A percentile compares a stretch with the other conserved stretches of the same genome.
Evolutionary conservation across 2,113 vertebrate species (phyloP).

Genomic region (Nicator chloris): DNA sequence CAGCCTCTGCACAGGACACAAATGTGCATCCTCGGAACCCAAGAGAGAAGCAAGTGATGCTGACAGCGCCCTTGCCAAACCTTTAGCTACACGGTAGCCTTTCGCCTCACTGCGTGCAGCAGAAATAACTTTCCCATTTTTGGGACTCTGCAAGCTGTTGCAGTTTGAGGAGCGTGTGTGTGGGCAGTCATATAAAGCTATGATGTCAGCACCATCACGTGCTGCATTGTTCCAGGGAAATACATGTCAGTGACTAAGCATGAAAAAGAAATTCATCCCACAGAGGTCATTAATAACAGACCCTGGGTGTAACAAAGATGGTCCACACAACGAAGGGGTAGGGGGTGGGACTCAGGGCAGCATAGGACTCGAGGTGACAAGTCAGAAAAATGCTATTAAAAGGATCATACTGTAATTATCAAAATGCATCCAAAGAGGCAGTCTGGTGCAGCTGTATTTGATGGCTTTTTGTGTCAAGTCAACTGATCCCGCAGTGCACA

Average conservation of each 20-base stretch:
- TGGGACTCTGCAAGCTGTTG: not conserved
- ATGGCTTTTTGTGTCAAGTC: not conserved
- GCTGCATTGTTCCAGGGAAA: not conserved
- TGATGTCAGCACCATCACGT: not conserved
- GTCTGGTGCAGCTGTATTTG: not conserved
- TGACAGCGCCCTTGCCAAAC: not conserved
- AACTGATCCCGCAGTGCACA: not conserved
- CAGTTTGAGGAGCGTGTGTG: not conserved
- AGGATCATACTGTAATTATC: not conserved
- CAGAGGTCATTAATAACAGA: not conserved
- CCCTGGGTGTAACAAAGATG: not conserved
- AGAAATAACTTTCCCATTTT: not conserved
- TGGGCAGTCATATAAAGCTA: not conserved
- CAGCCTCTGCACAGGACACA: fast-evolving
- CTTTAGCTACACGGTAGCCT: not conserved
- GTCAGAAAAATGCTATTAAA: not conserved
- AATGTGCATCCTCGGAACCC: fast-evolving
- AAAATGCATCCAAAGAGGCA: not conserved
- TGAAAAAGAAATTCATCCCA: not conserved
- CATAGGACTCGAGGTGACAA: not conserved
- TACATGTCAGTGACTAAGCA: not conserved
- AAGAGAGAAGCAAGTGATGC: fast-evolving
- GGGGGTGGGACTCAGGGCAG: not conserved
- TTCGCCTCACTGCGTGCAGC: not conserved
- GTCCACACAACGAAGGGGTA: not conserved